Base-by-base conservation (phyloP, 2,888 invertebrate species). In the Cheilosia impressa region DNA sequence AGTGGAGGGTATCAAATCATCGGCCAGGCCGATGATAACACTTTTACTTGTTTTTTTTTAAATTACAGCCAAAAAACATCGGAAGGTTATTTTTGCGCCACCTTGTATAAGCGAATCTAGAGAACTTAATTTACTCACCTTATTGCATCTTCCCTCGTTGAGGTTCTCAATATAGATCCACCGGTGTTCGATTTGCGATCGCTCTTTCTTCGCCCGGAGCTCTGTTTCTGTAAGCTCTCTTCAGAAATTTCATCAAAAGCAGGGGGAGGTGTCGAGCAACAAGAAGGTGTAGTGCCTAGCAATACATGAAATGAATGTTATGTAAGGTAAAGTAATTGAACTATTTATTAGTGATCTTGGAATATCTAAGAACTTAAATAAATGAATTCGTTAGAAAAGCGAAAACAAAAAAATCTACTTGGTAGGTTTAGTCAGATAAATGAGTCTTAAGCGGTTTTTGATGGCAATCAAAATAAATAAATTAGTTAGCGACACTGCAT, bases 221-320 rank as follows among this genome's bases (percentile, higher is more conserved):
- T 91, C 87, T 91, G 90, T 89, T 90, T 91, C 87, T 92, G 91
- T 87, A 91, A 91, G 88, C 92, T 92, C 88, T 91, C 92, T 90
- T 92, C 92, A 89, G 92, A 92, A 87, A 96, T 96, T 92, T 98
- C 97, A 91, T 97, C 96, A 93, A 97, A 97, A 89, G 97, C 96
- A 89, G 97, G 97, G 89, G 97, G 97, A 89, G 98, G 97, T 88
- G 97, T 97, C 90, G 97, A 97, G 93, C 96, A 96, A 94, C 95
- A 95, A 90, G 95, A 95, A 90, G 95, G 94, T 90, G 95, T 94
- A 92, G 94, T 93, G 93, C 94, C 94, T 94, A 92, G 91, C 91
- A 89, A 91, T 91, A 91, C 91, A 88, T 88, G 90, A 90, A 88
- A 89, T 87, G 76, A 81, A 85, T 85, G 85, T 85, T 85, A 85